A percentile compares a stretch with the other conserved stretches of the same genome.
Evolutionary conservation across 2,888 invertebrate genomes (phyloP).

Genomic region (Trachelus troglodyta): DNA sequence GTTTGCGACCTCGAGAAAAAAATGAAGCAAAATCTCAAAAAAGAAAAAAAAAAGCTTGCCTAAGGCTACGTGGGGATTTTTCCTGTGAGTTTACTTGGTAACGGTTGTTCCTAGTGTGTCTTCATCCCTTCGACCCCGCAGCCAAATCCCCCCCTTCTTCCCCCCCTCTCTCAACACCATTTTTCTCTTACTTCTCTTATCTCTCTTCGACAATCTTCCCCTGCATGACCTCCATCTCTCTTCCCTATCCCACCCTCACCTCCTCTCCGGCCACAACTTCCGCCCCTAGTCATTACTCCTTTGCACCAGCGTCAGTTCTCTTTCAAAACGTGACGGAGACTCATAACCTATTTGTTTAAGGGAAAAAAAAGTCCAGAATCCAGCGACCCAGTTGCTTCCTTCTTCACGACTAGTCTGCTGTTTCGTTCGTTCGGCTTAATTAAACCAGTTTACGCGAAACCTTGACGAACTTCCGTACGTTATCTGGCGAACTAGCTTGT

Average conservation of each 20-base stretch:
- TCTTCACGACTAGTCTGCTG: not conserved
- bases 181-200: not conserved
- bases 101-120: not conserved
- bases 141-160: not conserved
- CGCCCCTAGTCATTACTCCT: not conserved
- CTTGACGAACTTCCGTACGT: not conserved
- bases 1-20: not conserved
- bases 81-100: not conserved
- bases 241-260: too few relatives aligned
- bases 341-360: not conserved
- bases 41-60: not conserved
- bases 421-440: not conserved
- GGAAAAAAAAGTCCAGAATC: not conserved
- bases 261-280: not conserved
- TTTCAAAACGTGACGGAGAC: not conserved
- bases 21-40: too few relatives aligned
- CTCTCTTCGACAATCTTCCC: not conserved
- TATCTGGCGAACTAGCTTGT: not conserved
- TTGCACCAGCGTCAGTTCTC: not conserved
- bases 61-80: not conserved
- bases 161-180: not conserved
- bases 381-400: not conserved
- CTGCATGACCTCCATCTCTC: not conserved
- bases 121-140: not conserved
- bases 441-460: not conserved